Conservation (phyloP, 1,140 invertebrate genomes). For the Lucilia sericata region DNA sequence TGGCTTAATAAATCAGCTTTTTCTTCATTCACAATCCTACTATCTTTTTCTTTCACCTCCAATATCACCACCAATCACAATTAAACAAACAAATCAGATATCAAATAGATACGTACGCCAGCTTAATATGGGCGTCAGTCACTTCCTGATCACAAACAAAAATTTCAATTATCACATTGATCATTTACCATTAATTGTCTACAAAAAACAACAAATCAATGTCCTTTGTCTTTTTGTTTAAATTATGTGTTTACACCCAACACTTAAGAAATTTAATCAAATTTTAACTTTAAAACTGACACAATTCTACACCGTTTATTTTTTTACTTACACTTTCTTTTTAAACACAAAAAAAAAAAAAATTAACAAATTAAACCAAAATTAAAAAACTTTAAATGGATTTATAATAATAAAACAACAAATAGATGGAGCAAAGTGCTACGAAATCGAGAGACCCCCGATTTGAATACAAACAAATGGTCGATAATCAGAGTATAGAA, state of each 20-base stretch:
- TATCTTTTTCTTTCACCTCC: not conserved
- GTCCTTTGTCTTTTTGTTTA: not conserved
- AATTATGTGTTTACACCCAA: not conserved
- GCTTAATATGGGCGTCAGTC: not conserved
- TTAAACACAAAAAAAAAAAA: not conserved
- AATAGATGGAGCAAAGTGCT: constrained; percentile 28
- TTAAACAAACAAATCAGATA: not conserved
- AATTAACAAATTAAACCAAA: constrained; percentile 27
- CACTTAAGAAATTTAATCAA: not conserved
- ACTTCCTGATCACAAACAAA: not conserved
- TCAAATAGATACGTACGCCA: not conserved
- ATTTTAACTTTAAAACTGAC: not conserved
- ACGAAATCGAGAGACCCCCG: constrained; percentile 52
- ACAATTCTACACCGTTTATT: constrained; percentile 36
- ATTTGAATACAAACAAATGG: constrained; percentile 61
- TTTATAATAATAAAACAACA: not conserved
- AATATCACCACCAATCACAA: not conserved
- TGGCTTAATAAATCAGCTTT: not conserved
- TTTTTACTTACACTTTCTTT: constrained; percentile 34
- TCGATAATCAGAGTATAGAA: not conserved
- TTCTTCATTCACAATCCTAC: not conserved
- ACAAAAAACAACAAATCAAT: not conserved
- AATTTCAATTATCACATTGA: not conserved
- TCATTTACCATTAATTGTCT: not conserved
- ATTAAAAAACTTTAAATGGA: constrained; percentile 30